These are phyloP conservation scores for Furnarius figulus DNA, from an alignment of 2,113 vertebrate species.

Conservation along the genomic window DNA sequence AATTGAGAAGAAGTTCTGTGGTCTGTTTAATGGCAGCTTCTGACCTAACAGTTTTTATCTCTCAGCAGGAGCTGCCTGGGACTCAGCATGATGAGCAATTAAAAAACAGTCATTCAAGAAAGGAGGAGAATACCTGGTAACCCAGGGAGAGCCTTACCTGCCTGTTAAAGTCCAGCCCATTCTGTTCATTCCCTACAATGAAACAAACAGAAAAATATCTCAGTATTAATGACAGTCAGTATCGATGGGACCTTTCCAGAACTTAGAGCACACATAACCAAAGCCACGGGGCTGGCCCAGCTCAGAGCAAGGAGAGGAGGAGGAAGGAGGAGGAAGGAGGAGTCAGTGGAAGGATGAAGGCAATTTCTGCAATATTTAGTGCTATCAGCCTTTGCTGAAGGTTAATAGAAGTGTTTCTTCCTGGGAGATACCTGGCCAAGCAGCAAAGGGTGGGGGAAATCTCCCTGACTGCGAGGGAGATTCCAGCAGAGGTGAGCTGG, in stretches of 20 bases:
- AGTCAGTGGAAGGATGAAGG: not conserved
- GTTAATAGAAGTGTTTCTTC: not conserved
- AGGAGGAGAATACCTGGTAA: slow-evolving; percentile 16
- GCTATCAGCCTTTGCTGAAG: not conserved
- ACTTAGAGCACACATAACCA: not conserved
- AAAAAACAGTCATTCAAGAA: not conserved
- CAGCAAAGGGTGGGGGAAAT: not conserved
- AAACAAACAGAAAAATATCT: slow-evolving; percentile 36
- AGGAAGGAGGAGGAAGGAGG: not conserved
- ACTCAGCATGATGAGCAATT: not conserved
- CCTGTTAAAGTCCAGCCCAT: slow-evolving; percentile 88
- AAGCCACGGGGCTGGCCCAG: not conserved
- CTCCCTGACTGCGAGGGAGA: not conserved
- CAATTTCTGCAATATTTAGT: not conserved
- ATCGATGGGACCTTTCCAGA: not conserved
- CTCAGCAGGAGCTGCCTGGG: not conserved
- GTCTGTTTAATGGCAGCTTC: slow-evolving; percentile 6
- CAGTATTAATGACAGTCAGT: not conserved
- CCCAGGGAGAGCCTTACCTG: slow-evolving; percentile 80
- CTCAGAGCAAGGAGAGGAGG: not conserved
- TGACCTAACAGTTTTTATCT: slow-evolving; percentile 26
- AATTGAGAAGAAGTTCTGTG: not conserved
- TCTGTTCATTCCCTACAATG: slow-evolving; percentile 82
- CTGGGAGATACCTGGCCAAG: not conserved
- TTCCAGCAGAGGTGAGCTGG: not conserved